A percentile compares a stretch with the other conserved stretches of the same genome.
phyloP scores from a whole-genome alignment of 2,888 invertebrate species.

The Perizoma flavofasciatum region DNA sequence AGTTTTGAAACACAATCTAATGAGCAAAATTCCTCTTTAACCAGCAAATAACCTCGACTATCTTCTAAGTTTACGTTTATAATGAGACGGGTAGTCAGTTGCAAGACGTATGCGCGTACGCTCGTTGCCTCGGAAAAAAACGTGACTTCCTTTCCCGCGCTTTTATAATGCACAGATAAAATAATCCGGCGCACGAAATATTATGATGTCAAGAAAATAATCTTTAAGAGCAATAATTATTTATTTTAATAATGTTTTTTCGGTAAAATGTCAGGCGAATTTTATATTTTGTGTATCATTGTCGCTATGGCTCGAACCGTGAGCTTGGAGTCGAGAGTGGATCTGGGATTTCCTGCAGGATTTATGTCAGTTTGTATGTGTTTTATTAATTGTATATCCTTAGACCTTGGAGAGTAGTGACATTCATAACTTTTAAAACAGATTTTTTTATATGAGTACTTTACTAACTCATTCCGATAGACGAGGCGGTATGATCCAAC shows the following conservation, averaged over 20 bases:
- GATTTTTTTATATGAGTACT: too few relatives aligned
- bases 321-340: conserved; percentile 47
- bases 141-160: conserved; percentile 16
- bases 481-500: too few relatives aligned
- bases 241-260: conserved; percentile 28
- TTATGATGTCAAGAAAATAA: conserved; percentile 6
- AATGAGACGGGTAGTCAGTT: conserved; percentile 38
- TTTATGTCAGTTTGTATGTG: conserved; percentile 74
- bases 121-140: conserved; percentile 38
- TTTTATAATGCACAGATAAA: conserved; percentile 16
- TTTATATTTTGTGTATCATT: conserved; percentile 32
- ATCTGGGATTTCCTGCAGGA: conserved; percentile 70
- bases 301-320: conserved; percentile 32
- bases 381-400: conserved; percentile 10
- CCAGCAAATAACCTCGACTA: conserved; percentile 22
- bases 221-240: background rate
- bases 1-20: conserved; percentile 25
- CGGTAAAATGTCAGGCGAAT: conserved; percentile 21
- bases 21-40: conserved; percentile 22
- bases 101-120: conserved; percentile 37
- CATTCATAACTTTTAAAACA: background rate
- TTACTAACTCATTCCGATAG: too few relatives aligned
- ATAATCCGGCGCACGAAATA: background rate
- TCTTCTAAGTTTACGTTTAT: conserved; percentile 17
- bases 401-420: background rate